Percentiles rank a stretch among this genome's conserved stretches.
Evolutionary conservation across 1,140 invertebrate species (phyloP).

Genomic region (Drosophila trapezifrons): DNA sequence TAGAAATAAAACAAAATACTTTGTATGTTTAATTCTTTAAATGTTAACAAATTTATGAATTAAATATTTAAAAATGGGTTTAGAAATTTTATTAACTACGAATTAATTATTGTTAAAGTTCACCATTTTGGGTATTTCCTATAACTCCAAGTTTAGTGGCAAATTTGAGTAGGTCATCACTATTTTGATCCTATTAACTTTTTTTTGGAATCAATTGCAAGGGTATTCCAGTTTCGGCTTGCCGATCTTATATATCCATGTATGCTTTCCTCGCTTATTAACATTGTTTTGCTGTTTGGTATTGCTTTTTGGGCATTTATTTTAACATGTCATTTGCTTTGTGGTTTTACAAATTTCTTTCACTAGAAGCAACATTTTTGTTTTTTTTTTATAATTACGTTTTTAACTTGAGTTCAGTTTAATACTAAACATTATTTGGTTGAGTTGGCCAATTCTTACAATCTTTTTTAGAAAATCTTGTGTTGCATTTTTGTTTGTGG

Average conservation of each 20-base stretch:
- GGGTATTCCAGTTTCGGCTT: conserved; percentile 38
- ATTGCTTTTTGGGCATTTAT: conserved; percentile 16
- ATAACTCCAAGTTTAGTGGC: neutral
- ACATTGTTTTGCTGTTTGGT: conserved; percentile 36
- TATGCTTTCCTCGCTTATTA: conserved; percentile 34
- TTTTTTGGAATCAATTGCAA: conserved; percentile 22
- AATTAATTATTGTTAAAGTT: neutral
- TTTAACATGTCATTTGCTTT: conserved; percentile 25
- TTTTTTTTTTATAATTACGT: conserved; percentile 46
- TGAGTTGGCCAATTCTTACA: conserved; percentile 55
- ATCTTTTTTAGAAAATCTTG: conserved; percentile 58
- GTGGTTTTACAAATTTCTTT: conserved; percentile 68
- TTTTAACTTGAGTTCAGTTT: conserved; percentile 52
- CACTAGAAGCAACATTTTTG: conserved; percentile 68
- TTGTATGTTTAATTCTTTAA: no score
- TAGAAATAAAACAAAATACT: neutral
- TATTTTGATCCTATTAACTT: neutral
- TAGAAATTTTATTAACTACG: neutral
- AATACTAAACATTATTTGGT: conserved; percentile 61
- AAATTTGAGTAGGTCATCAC: neutral
- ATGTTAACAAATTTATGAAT: no score
- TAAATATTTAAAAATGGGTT: neutral
- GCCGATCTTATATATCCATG: conserved; percentile 24
- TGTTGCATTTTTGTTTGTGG: conserved; percentile 27
- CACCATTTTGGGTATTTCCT: no score